Conservation (phyloP, 37 sponge, comb jelly and placozoan genomes). For the Sycon ciliatum region DNA sequence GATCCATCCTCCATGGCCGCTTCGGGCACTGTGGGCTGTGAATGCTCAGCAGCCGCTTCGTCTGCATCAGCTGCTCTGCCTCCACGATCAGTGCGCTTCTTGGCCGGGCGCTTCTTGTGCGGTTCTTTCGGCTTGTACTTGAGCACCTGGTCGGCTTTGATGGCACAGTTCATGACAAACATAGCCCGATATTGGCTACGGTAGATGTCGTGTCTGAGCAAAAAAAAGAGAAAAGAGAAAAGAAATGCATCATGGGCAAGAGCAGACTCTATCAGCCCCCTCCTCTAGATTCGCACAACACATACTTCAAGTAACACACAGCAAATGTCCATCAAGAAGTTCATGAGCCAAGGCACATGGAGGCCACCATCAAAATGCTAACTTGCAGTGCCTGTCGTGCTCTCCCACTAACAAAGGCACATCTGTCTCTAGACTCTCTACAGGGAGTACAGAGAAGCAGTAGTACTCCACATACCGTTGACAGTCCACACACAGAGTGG, state of each 20-base stretch:
- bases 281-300: not conserved
- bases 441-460: not conserved
- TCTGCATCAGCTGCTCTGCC: not conserved
- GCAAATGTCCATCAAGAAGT: not conserved
- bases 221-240: conserved; percentile 2
- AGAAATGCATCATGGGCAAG: not conserved
- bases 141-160: conserved; percentile 60
- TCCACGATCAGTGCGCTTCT: conserved; percentile 9
- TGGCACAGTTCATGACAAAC: conserved; percentile 81
- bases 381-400: too few species aligned
- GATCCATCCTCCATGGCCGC: not conserved
- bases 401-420: too few species aligned
- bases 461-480: conserved; percentile 52
- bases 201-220: conserved; percentile 64
- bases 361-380: too few species aligned
- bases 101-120: conserved; percentile 11
- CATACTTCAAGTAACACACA: not conserved
- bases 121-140: conserved; percentile 42
- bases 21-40: not conserved
- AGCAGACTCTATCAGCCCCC: not conserved
- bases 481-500: conserved; percentile 74
- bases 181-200: conserved; percentile 81
- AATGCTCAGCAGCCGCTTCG: not conserved
- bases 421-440: too few species aligned
- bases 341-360: too few species aligned